Conservation (phyloP, 2,888 invertebrate species). For the Argyra leucocephala region DNA sequence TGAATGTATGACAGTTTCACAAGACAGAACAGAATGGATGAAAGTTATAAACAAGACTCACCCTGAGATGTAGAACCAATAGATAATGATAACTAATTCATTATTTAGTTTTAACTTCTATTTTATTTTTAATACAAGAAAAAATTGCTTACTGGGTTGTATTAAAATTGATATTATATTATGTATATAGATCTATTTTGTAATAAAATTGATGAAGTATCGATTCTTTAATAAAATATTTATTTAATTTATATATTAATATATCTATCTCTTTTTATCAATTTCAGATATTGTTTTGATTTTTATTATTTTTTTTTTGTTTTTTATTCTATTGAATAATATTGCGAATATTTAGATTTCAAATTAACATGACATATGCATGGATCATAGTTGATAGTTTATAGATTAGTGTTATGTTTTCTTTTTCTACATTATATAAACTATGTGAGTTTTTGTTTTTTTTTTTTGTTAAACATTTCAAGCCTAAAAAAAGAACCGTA, state of each 20-base stretch:
- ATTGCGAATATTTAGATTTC: background rate
- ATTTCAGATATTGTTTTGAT: background rate
- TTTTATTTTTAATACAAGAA: too few species aligned
- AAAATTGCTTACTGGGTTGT: too few species aligned
- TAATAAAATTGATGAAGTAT: background rate
- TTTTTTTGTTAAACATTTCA: background rate
- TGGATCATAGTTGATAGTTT: background rate
- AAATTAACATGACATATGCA: slow-evolving; percentile 4
- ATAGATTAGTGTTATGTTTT: background rate
- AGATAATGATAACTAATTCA: too few species aligned
- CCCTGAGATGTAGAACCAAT: too few species aligned
- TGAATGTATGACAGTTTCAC: too few species aligned
- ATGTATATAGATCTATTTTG: too few species aligned
- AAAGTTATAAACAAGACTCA: too few species aligned
- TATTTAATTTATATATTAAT: background rate
- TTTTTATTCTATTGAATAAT: background rate
- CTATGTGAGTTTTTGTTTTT: background rate
- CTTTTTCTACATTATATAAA: background rate
- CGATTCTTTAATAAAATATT: slow-evolving; percentile 3
- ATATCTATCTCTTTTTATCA: background rate
- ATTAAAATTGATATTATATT: too few species aligned
- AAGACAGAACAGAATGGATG: too few species aligned
- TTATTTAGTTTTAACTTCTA: too few species aligned
- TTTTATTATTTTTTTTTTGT: background rate
- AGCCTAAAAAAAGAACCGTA: background rate